These are phyloP conservation scores for Caenorhabditis tropicalis DNA, from an alignment of 1,140 invertebrate species.

Conservation along the genomic window DNA sequence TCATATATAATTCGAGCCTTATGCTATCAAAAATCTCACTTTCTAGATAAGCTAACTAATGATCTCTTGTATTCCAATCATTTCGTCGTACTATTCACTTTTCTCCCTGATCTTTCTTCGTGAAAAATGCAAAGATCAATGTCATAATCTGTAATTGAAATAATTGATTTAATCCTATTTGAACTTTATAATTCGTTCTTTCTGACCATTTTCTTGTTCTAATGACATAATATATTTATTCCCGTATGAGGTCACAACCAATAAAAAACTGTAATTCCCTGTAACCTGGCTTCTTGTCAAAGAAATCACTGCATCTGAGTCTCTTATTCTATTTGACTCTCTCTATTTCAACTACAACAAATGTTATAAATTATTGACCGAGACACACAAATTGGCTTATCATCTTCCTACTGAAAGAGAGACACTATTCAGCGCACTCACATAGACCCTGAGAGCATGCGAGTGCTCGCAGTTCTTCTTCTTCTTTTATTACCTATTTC, in stretches of 20 bases:
- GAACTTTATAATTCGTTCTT: background rate
- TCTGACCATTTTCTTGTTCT: background rate
- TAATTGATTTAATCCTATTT: background rate
- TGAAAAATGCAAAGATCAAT: constrained; percentile 1
- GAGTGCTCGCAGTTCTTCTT: constrained; percentile 19
- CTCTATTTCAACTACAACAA: background rate
- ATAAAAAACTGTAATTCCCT: constrained; percentile 20
- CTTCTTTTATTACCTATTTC: background rate
- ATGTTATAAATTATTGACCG: constrained; percentile 33
- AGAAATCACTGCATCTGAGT: background rate
- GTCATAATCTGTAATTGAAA: background rate
- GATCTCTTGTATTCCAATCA: no score
- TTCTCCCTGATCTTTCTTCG: no score
- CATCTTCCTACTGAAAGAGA: background rate
- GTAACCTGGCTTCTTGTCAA: constrained; percentile 38
- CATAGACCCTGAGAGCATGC: background rate
- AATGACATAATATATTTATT: background rate
- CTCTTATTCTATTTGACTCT: background rate
- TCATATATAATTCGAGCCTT: no score
- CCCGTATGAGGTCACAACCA: background rate
- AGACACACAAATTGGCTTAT: constrained; percentile 35
- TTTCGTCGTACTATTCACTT: no score
- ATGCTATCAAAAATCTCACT: no score
- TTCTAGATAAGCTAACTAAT: no score
- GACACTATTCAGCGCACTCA: background rate